Base-by-base conservation (phyloP, 92 coral and sea anemone genomes). In the Bergia puertoricense region DNA sequence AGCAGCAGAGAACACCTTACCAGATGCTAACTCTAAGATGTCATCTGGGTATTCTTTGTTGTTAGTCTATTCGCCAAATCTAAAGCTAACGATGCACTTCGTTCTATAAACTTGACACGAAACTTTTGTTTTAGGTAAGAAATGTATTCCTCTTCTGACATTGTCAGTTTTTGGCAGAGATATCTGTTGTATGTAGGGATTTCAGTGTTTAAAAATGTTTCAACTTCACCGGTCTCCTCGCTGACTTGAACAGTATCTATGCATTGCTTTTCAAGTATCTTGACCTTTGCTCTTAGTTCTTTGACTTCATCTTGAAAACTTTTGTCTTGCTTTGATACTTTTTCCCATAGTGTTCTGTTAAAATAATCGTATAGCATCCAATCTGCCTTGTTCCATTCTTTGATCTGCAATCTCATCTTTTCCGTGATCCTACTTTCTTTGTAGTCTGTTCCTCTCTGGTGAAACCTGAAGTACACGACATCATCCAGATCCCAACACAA, bases 401-500 rank as follows among this genome's bases (percentile, higher is more conserved):
- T 83, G 50, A 94, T 94, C 71, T 82, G 93, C 78, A 95, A 92
- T 92, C 89, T 77, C 88, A 91, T 92, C 4, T 93, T 76, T 8
- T 84, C 81, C 0, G 93, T 90, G 81, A 94, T 81, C 23, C 81
- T 90, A 38, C 89, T 78, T 51, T 95, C 93, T 56, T 89, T 95
- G 86, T 93, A 93, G 50, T 95, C 98, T 40, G 38, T 76, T 37
- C 94, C 82, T 81, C 98, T 77, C 59, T 86, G 90, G 71, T 88
- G 91, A 18, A 91, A 93, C 23, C 88, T 78, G 72, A 93, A 90
- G 57, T 93, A 94, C 6, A 94, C 86, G 6, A 97, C 88, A 72
- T 97, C 99, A 68, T 93, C 94, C 76, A 95, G 57, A 37, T 94
- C 96, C 99, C 99, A 97, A 74, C 97, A 95, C 62, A 97, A 77